These are phyloP conservation scores for Botia almorhae DNA, from an alignment of 2,797 vertebrate species.

Conservation along the genomic window DNA sequence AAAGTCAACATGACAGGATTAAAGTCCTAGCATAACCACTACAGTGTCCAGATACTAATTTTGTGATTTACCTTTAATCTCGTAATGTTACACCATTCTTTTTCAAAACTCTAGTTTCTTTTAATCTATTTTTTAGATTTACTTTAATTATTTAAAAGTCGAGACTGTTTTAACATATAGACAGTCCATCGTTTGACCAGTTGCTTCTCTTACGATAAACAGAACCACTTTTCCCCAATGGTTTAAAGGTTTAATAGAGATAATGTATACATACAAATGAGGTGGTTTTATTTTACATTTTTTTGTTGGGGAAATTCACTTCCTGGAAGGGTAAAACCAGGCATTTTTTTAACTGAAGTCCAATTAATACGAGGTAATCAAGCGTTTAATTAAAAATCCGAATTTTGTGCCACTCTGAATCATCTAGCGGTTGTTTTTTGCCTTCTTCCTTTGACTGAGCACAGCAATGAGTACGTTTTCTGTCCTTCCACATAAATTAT, in stretches of 20 bases:
- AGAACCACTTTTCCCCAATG: neutral
- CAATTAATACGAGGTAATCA: constrained; percentile 64
- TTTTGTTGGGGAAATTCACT: constrained; percentile 14
- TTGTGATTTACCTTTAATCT: too few species aligned
- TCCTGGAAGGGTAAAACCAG: constrained; percentile 34
- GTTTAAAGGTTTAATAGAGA: neutral
- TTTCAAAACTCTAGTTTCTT: too few species aligned
- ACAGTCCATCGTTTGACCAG: neutral
- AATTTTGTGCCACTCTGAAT: constrained; percentile 57
- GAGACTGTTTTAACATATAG: too few species aligned
- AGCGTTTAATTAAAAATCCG: constrained; percentile 63
- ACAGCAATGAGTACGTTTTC: constrained; percentile 38
- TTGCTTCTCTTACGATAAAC: neutral
- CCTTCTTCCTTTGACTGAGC: constrained; percentile 43
- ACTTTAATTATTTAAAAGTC: too few species aligned
- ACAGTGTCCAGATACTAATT: too few species aligned
- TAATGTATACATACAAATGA: constrained; percentile 20
- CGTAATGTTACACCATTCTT: too few species aligned
- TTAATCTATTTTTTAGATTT: too few species aligned
- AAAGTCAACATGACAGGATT: too few species aligned
- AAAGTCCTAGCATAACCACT: too few species aligned
- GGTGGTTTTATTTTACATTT: constrained; percentile 8
- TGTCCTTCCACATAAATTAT: constrained; percentile 55
- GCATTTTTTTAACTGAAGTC: constrained; percentile 56
- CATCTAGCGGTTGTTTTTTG: constrained; percentile 44